Conservation (phyloP, 1,140 invertebrate species). For the Orius insidiosus region DNA sequence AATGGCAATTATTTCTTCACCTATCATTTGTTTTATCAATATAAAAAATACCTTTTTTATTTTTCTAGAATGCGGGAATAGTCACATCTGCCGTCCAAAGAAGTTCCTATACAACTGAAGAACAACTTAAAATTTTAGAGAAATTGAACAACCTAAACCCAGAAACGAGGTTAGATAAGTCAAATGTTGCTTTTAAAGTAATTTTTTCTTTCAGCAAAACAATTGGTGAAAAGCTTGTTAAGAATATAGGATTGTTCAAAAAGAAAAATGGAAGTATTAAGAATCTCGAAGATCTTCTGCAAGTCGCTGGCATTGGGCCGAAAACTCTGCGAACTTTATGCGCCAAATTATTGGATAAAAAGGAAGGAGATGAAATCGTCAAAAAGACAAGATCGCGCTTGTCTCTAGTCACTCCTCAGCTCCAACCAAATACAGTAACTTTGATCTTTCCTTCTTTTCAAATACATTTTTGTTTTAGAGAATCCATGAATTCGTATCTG, state of each 20-base stretch:
- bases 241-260: not conserved
- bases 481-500: not conserved
- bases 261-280: not conserved
- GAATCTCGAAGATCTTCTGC: slow-evolving; percentile 9
- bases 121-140: too few species aligned
- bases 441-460: not conserved
- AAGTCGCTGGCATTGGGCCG: slow-evolving; percentile 5
- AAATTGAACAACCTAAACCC: too few species aligned
- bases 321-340: slow-evolving; percentile 9
- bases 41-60: too few species aligned
- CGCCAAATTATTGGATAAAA: slow-evolving; percentile 5
- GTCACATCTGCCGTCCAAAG: too few species aligned
- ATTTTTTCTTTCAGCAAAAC: not conserved
- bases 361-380: not conserved
- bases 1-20: too few species aligned
- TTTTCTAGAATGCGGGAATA: too few species aligned
- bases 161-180: too few species aligned
- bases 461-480: not conserved
- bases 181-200: too few species aligned
- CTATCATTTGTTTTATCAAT: too few species aligned
- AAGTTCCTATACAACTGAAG: too few species aligned
- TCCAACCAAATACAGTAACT: not conserved
- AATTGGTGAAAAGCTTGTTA: not conserved
- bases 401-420: not conserved
- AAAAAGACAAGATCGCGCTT: not conserved